Conservation (phyloP, 35 echinoderm and acorn worm species). For the Ptychodera flava region DNA sequence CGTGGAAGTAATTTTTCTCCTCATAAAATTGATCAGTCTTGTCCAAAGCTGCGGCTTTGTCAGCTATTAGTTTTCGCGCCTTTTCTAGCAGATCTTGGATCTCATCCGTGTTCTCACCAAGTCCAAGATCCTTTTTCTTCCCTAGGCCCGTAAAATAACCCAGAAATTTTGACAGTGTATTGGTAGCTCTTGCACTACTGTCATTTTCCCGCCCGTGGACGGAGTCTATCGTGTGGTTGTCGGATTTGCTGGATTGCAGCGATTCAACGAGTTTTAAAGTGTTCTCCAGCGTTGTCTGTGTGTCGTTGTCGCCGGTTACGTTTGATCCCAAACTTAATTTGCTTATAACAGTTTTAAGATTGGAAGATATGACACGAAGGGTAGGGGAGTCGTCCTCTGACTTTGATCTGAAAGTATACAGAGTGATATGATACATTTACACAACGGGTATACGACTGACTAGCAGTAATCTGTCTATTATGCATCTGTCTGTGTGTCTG, state of each 20-base stretch:
- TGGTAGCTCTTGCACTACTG: no score
- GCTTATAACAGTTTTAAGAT: not conserved
- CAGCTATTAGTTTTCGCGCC: not conserved
- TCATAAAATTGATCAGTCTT: not conserved
- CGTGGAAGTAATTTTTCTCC: constrained; percentile 18
- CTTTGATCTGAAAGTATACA: not conserved
- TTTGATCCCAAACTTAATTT: not conserved
- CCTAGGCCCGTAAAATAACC: no score
- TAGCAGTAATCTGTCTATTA: not conserved
- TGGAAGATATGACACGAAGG: not conserved
- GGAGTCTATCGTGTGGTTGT: no score
- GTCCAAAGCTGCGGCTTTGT: not conserved
- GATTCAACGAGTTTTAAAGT: not conserved
- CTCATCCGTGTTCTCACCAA: not conserved
- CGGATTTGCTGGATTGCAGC: no score
- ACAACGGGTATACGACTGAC: no score
- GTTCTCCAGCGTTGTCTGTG: not conserved
- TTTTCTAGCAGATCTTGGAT: not conserved
- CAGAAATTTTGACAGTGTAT: no score
- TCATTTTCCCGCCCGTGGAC: no score
- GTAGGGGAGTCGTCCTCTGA: not conserved
- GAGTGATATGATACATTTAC: no score
- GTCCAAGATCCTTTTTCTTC: no score
- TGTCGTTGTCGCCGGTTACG: not conserved
- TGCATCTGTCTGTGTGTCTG: not conserved